phyloP scores from a whole-genome alignment of 2,888 invertebrate genomes.

The Xanthia icteritia region DNA sequence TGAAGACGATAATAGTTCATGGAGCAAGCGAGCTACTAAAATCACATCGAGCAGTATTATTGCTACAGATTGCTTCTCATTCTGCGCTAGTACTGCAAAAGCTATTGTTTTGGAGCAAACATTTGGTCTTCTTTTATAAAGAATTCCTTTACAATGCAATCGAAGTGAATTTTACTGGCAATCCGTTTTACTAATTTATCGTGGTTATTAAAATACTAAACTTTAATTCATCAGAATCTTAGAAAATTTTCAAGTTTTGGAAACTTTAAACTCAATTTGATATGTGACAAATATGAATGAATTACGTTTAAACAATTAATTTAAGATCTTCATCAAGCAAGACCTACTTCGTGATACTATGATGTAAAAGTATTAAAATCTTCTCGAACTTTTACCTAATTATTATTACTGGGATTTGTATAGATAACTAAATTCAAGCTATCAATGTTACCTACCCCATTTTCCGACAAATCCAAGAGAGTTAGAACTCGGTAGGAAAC shows the following conservation, averaged over 20 bases:
- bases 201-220: background rate
- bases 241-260: background rate
- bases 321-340: background rate
- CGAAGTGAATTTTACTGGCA: background rate
- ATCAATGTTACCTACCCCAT: background rate
- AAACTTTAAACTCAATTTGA: background rate
- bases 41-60: conserved; percentile 17
- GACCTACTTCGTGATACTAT: background rate
- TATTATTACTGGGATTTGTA: background rate
- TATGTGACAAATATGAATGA: background rate
- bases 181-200: background rate
- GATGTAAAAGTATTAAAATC: background rate
- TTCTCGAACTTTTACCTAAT: background rate
- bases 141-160: background rate
- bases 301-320: background rate
- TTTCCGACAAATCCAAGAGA: background rate
- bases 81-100: conserved; percentile 5
- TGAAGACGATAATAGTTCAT: background rate
- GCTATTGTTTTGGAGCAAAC: conserved; percentile 28
- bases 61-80: conserved; percentile 25
- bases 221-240: background rate
- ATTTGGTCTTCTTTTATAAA: background rate
- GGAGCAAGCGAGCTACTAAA: background rate
- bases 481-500: conserved; percentile 3
- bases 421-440: background rate